phyloP scores from a whole-genome alignment of 2,113 vertebrate genomes.

The Rattus rattus region DNA sequence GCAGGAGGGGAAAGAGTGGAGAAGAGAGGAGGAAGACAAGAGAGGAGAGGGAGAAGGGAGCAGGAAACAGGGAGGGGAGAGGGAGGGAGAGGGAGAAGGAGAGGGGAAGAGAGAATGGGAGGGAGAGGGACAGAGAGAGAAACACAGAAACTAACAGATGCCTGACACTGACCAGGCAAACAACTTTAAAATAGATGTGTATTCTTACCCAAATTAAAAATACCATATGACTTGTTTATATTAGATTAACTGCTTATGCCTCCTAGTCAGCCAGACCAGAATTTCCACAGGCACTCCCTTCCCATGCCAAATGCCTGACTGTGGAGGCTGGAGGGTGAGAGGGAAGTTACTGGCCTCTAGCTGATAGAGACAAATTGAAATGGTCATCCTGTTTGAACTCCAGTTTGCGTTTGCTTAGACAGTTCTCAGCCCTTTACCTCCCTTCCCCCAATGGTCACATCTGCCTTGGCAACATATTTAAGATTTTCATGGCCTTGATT shows the following conservation, averaged over 20 bases:
- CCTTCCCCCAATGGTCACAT: background rate
- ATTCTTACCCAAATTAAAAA: slow-evolving; percentile 75
- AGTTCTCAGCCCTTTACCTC: background rate
- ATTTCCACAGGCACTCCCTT: slow-evolving; percentile 11
- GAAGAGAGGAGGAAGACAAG: background rate
- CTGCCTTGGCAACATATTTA: background rate
- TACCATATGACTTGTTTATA: slow-evolving; percentile 68
- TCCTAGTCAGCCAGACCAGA: slow-evolving; percentile 41
- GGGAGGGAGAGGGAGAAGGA: background rate
- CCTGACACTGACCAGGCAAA: slow-evolving; percentile 67
- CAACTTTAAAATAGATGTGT: slow-evolving; percentile 75
- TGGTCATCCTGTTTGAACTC: background rate
- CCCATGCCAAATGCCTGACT: slow-evolving; percentile 55
- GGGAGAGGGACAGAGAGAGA: background rate
- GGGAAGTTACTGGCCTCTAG: slow-evolving; percentile 45
- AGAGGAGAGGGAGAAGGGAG: background rate
- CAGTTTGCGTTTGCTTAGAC: background rate
- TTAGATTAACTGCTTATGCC: slow-evolving; percentile 70
- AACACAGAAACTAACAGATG: slow-evolving; percentile 61
- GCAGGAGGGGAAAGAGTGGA: background rate
- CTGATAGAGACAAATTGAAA: slow-evolving; percentile 52
- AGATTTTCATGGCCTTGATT: background rate
- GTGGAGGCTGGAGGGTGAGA: slow-evolving; percentile 23
- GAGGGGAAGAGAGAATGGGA: background rate
- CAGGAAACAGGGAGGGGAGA: background rate